These are phyloP conservation scores for Megalops atlanticus DNA, from an alignment of 2,113 vertebrate species.

Conservation along the genomic window DNA sequence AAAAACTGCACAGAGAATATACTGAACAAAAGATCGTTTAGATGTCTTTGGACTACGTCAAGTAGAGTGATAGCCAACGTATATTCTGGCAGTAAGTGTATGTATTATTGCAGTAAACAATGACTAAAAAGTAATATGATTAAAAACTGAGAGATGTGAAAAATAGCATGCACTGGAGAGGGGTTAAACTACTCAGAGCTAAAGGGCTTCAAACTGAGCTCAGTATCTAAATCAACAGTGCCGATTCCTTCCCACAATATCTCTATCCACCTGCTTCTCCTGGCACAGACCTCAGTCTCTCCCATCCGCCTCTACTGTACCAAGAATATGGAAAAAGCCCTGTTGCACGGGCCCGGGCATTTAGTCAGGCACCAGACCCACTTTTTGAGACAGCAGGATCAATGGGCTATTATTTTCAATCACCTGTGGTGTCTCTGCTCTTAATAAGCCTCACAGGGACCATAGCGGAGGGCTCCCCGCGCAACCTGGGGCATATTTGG, in stretches of 20 bases:
- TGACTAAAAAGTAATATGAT: not conserved
- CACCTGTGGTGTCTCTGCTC: slow-evolving; percentile 53
- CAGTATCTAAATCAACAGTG: not conserved
- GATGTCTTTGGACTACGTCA: no score
- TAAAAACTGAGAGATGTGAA: not conserved
- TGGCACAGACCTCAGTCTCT: not conserved
- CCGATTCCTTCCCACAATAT: not conserved
- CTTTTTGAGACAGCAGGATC: slow-evolving; percentile 40
- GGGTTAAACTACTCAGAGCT: not conserved
- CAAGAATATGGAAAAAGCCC: slow-evolving; percentile 7
- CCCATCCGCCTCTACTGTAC: not conserved
- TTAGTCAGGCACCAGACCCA: slow-evolving; percentile 17
- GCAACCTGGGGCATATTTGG: slow-evolving; percentile 2
- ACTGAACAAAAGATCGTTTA: no score
- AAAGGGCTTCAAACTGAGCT: not conserved
- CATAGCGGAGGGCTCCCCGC: slow-evolving; percentile 48
- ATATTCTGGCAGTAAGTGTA: no score
- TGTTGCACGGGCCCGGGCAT: not conserved
- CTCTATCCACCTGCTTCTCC: not conserved
- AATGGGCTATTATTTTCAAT: slow-evolving; percentile 57
- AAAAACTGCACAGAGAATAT: no score
- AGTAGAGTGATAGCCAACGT: no score
- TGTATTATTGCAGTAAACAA: not conserved
- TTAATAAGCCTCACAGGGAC: slow-evolving; percentile 54
- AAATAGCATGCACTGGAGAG: not conserved